Conservation (phyloP, 2,113 vertebrate genomes). For the Rhinogobius similis region DNA sequence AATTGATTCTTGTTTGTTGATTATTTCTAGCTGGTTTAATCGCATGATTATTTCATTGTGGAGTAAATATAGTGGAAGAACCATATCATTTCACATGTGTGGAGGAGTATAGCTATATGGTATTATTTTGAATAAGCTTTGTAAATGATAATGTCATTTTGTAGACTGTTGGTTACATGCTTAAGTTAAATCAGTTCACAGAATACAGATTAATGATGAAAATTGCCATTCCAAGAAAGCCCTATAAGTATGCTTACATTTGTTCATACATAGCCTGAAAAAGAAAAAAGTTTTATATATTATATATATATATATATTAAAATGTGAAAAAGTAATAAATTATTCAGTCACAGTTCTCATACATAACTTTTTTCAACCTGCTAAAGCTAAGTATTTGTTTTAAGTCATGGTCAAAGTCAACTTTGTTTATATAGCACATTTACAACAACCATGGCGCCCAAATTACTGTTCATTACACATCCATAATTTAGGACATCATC, state of each 20-base stretch:
- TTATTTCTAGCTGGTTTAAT: conserved; percentile 18
- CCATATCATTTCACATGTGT: conserved; percentile 10
- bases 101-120: background rate
- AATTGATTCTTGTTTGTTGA: conserved; percentile 20
- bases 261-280: too few relatives aligned
- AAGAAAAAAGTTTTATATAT: too few relatives aligned
- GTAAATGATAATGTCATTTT: conserved; percentile 1
- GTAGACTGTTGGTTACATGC: background rate
- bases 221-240: background rate
- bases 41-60: background rate
- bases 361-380: too few relatives aligned
- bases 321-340: too few relatives aligned
- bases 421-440: too few relatives aligned
- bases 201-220: background rate
- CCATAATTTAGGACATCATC: background rate
- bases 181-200: background rate
- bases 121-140: background rate
- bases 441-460: too few relatives aligned
- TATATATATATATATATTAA: too few relatives aligned
- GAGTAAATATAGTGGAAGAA: background rate
- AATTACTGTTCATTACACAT: too few relatives aligned
- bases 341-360: too few relatives aligned
- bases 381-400: too few relatives aligned
- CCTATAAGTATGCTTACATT: background rate
- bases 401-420: too few relatives aligned